Evolutionary conservation across 2,113 vertebrate genomes (phyloP), one percentile per base, ranked within the genome.

Genomic region (Lontra canadensis): DNA sequence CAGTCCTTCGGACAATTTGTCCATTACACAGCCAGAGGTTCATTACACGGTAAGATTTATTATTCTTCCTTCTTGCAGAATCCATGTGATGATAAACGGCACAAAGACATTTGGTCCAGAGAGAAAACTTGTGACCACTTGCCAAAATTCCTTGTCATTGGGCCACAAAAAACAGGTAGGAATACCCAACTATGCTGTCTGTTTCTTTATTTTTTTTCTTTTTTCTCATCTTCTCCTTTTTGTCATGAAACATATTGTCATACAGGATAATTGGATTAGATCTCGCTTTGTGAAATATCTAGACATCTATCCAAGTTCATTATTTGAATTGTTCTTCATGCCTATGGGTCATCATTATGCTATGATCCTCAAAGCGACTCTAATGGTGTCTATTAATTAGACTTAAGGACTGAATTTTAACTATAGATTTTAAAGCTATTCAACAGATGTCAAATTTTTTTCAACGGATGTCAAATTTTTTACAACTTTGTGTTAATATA

Each of bases 101-200:
- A 99, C 97, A 98, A 98, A 96, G 99, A 99, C 84, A 99, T 99
- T 95, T 99, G 99, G 99, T 99, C 99, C 96, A 98, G 98, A 97
- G 99, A 99, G 74, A 99, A 99, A 98, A 99, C 98, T 0, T 99
- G 99, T 15, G 98, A 99, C 69, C 99, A 99, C 84, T 96, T 99
- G 74, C 99, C 99, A 95, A 99, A 98, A 96, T 99, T 99, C 95
- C 99, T 99, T 44, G 98, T 99, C 80, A 99, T 99, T 87, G 99
- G 99, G 97, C 99, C 99, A 36, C 99, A 99, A 91, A 99, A 99
- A 97, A 99, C 99, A 98, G 99, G 99, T 99, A 94, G 98, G 96
- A 71, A 90, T 42, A 11, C 11, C 9, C 13, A 63, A 9, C 7
- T 13, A 1, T 44, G 11, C 42, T 65, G 7, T 79, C 42, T 55